Conservation (phyloP, 2,113 vertebrate species). For the Catharus fuscescens region DNA sequence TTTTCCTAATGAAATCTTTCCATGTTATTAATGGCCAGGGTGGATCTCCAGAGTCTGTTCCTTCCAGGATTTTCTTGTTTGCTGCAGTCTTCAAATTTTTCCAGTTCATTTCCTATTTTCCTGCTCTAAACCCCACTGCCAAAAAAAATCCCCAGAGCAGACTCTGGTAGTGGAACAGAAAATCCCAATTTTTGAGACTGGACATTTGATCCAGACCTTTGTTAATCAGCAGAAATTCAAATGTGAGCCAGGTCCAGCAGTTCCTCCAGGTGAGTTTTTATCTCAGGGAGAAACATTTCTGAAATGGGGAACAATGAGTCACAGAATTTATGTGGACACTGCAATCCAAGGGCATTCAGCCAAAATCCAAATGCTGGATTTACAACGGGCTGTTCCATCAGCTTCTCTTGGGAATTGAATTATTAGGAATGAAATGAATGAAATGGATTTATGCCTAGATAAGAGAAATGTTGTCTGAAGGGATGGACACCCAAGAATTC, state of each 20-base stretch:
- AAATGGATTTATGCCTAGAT: not conserved
- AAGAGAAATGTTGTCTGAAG: not conserved
- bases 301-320: not conserved
- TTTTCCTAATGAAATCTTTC: conserved; percentile 52
- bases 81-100: not conserved
- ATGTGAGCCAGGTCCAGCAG: not conserved
- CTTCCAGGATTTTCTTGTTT: conserved; percentile 57
- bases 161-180: not conserved
- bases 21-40: conserved; percentile 19
- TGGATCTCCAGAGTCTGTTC: not conserved
- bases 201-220: not conserved
- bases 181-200: not conserved
- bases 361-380: not conserved
- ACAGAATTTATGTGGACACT: not conserved
- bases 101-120: conserved; percentile 35
- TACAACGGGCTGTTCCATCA: not conserved
- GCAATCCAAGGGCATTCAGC: not conserved
- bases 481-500: not conserved
- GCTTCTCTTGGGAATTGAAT: not conserved
- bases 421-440: not conserved
- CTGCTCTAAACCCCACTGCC: not conserved
- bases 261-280: conserved; percentile 3
- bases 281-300: not conserved
- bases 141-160: not conserved
- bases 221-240: not conserved